Evolutionary conservation across 2,797 vertebrate species (phyloP).

Genomic region (Steatocranus sp.): DNA sequence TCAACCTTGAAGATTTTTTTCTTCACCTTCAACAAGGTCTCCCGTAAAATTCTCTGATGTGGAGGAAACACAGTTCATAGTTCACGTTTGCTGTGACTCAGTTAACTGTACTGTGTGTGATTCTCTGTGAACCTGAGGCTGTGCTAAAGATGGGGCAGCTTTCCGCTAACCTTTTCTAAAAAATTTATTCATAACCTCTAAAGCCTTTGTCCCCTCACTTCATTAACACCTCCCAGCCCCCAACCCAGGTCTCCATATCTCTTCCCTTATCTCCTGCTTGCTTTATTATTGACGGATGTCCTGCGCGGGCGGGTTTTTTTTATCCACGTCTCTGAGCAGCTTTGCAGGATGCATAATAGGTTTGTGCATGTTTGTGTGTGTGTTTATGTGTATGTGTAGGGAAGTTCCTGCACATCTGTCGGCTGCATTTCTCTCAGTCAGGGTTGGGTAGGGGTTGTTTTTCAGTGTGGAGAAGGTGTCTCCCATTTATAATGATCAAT

Average conservation of each 20-base stretch:
- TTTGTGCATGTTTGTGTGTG: neutral
- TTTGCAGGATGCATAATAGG: slow-evolving; percentile 69
- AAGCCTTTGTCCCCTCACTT: neutral
- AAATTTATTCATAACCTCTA: slow-evolving; percentile 15
- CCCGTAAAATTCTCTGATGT: slow-evolving; percentile 42
- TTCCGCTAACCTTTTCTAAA: slow-evolving; percentile 61
- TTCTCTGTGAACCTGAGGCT: slow-evolving; percentile 14
- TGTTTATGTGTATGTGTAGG: neutral
- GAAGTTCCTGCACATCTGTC: slow-evolving; percentile 81
- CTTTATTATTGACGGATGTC: slow-evolving; percentile 81
- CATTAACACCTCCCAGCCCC: neutral
- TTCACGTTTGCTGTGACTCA: slow-evolving; percentile 9
- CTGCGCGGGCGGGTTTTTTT: slow-evolving; percentile 65
- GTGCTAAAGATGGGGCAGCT: slow-evolving; percentile 55
- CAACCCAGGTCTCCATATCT: neutral
- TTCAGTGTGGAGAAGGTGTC: slow-evolving; percentile 71
- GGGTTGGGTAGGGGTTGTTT: slow-evolving; percentile 67
- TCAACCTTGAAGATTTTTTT: neutral
- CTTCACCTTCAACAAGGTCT: neutral
- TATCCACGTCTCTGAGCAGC: slow-evolving; percentile 63
- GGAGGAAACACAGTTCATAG: slow-evolving; percentile 41
- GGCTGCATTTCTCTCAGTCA: slow-evolving; percentile 63
- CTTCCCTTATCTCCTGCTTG: slow-evolving; percentile 44
- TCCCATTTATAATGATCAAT: slow-evolving; percentile 60
- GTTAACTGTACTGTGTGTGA: neutral